Evolutionary conservation across 1,140 invertebrate genomes (phyloP).

Genomic region (Holotrichia oblita): DNA sequence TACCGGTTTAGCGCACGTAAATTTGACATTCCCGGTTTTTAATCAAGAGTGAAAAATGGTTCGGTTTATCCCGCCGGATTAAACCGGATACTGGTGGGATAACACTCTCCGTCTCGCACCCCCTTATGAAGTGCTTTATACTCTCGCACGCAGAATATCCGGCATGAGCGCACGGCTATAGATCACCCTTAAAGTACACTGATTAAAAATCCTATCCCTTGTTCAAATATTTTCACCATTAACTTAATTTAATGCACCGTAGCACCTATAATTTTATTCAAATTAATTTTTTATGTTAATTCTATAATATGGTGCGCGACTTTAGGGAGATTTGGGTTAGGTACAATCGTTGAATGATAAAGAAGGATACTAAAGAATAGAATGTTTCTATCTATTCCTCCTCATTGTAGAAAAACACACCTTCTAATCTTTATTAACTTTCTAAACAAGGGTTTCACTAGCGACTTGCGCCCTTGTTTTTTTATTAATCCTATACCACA

Average conservation of each 20-base stretch:
- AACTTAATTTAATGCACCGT: not conserved
- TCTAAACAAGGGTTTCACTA: no score
- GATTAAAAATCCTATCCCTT: slow-evolving; percentile 13
- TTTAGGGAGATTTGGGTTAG: no score
- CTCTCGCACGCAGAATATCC: not conserved
- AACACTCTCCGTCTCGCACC: not conserved
- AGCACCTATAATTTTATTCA: not conserved
- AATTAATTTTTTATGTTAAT: no score
- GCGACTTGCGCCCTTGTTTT: no score
- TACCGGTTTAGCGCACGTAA: slow-evolving; percentile 36
- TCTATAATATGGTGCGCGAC: not conserved
- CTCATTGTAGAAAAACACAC: no score
- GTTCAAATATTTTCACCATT: not conserved
- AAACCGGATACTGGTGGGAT: not conserved
- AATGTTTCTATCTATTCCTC: no score
- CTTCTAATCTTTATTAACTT: no score
- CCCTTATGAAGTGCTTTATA: slow-evolving; percentile 3
- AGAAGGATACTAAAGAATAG: no score
- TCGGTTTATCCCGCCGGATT: slow-evolving; percentile 35
- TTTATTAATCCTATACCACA: no score
- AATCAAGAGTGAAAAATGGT: slow-evolving; percentile 43
- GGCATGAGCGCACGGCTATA: no score
- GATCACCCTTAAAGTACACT: not conserved
- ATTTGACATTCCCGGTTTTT: slow-evolving; percentile 39
- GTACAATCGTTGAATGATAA: no score